Base-by-base conservation (phyloP, 2,797 vertebrate genomes). In the Gymnoscopelus braueri region DNA sequence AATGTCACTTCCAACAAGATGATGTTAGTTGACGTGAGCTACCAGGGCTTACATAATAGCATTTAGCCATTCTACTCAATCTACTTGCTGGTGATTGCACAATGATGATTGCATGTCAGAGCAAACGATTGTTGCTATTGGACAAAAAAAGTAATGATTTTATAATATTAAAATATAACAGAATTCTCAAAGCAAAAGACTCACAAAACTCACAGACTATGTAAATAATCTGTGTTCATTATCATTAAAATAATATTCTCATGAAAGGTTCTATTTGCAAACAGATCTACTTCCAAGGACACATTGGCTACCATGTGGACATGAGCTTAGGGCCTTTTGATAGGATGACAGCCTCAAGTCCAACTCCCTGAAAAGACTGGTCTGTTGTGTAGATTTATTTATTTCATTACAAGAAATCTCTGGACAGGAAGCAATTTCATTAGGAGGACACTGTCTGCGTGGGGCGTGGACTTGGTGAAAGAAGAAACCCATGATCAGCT, bases 391-490 rank as follows among this genome's bases (percentile, higher is more conserved):
- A 19, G 8, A 19, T 54, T 14, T 52, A n/a, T 52, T 14, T 52
- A n/a, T 56, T 57, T 66, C 15, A 54, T 65, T 6, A 48, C 24
- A 5, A 56, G 32, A 56, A 39, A 19, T 56, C 52, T 3, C 52
- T 44, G 13, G 29, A 10, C 13, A 57, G 13, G 53, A 64, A 56
- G 63, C 53, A 48, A 48, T 48, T 47, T 53, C 62, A 54, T 53
- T 53, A 53, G 32, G 14, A 52, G 32, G 24, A 49, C 47, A 23
- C 24, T 39, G 13, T 8, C 59, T 24, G 11, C 14, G 14, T 19
- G 35, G 39, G 23, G 44, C 15, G 13, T 35, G 32, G 32, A 35
- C 32, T 35, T 6, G 29, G 10, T 4, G 3, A 52, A 52, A 52
- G 24, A 64, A 51, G 24, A n/a, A 5, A 35, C 32, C 32, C 32